Percentiles rank a stretch among this genome's conserved stretches.
Evolutionary conservation across 2,888 invertebrate species (phyloP).

Genomic region (Leptinotarsa tumamoca): DNA sequence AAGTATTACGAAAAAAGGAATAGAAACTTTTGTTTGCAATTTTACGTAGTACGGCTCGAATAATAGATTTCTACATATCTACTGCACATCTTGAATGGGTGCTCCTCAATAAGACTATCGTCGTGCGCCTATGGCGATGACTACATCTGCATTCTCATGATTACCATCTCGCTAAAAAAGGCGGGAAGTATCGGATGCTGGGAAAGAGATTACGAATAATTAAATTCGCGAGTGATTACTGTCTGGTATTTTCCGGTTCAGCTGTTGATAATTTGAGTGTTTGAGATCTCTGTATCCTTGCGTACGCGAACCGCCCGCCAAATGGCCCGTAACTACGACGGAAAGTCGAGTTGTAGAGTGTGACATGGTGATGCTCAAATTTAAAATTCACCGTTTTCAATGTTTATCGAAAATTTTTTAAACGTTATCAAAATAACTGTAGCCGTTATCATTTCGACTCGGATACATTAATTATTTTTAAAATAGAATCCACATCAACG

Average conservation of each 20-base stretch:
- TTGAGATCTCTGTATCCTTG: background rate
- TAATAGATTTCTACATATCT: too few species aligned
- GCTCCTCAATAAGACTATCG: too few species aligned
- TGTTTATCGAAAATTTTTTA: background rate
- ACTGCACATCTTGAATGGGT: too few species aligned
- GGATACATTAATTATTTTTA: background rate
- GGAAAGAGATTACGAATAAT: conserved; percentile 20
- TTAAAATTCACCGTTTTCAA: too few species aligned
- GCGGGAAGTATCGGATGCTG: conserved; percentile 13
- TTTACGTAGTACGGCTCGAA: too few species aligned
- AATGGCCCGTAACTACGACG: too few species aligned
- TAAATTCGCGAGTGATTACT: conserved; percentile 11
- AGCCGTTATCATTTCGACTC: background rate
- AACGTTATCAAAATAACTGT: background rate
- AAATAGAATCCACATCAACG: conserved; percentile 2
- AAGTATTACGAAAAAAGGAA: too few species aligned
- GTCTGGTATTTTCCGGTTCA: conserved; percentile 17
- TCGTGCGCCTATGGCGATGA: background rate
- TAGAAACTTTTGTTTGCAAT: too few species aligned
- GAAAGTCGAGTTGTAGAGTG: too few species aligned
- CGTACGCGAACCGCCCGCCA: background rate
- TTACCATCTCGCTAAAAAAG: conserved; percentile 8
- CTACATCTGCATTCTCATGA: conserved; percentile 16
- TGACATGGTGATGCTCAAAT: too few species aligned
- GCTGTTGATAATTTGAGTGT: conserved; percentile 5